These are phyloP conservation scores for Thryonomys swinderianus DNA, from an alignment of 2,113 vertebrate species.

Conservation along the genomic window DNA sequence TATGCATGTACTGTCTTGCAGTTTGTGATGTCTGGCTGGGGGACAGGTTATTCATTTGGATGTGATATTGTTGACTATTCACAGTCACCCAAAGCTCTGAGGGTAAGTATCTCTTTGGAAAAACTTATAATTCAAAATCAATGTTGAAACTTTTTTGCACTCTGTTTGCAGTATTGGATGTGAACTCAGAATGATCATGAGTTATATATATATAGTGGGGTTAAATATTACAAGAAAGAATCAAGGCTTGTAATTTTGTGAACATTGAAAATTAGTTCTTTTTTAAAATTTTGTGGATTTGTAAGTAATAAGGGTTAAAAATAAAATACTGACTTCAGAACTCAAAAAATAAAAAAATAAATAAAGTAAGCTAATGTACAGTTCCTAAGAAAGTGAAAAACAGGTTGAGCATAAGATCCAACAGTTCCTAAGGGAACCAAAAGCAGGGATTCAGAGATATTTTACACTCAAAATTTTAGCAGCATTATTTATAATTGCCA, in stretches of 20 bases:
- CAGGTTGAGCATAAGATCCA: neutral
- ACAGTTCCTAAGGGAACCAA: constrained; percentile 11
- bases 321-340: too few relatives aligned
- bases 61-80: constrained; percentile 98
- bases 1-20: constrained; percentile 77
- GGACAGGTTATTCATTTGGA: constrained; percentile 93
- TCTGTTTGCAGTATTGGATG: neutral
- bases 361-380: constrained; percentile 1
- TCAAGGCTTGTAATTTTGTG: neutral
- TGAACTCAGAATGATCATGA: constrained; percentile 28
- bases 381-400: constrained; percentile 23
- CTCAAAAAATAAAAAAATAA: too few relatives aligned
- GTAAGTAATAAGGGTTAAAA: neutral
- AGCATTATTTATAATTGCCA: neutral
- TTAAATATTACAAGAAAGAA: constrained; percentile 33
- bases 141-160: neutral
- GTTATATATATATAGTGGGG: neutral
- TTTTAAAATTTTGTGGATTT: constrained; percentile 33
- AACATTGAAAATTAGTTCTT: constrained; percentile 16
- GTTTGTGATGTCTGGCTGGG: constrained; percentile 99
- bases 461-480: neutral
- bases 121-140: neutral
- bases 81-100: constrained; percentile 90
- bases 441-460: neutral
- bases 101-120: constrained; percentile 89